These are phyloP conservation scores for Falco cherrug DNA, from an alignment of 2,797 vertebrate species.

Conservation along the genomic window DNA sequence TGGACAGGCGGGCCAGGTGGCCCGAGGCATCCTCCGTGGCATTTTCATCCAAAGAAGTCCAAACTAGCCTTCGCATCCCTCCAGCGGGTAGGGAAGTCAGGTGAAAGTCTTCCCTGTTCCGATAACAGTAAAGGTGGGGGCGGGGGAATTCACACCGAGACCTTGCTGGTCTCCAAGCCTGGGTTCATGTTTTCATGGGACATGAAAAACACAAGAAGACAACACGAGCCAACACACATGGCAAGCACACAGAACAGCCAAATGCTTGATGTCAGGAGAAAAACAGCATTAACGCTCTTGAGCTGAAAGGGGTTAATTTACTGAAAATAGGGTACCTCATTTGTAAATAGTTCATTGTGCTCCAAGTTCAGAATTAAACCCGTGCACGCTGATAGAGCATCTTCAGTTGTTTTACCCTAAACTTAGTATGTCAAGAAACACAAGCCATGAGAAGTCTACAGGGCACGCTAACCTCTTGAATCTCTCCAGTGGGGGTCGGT, in stretches of 20 bases:
- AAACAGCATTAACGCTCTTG: neutral
- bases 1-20: fast-evolving
- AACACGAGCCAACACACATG: fast-evolving
- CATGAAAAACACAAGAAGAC: neutral
- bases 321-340: neutral
- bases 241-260: neutral
- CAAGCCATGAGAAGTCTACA: neutral
- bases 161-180: neutral
- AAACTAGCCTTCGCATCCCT: neutral
- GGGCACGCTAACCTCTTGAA: neutral
- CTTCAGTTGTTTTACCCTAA: neutral
- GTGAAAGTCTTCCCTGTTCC: neutral
- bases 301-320: neutral
- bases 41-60: fast-evolving
- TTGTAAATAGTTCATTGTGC: neutral
- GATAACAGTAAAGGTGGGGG: neutral
- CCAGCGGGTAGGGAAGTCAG: fast-evolving
- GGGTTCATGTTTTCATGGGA: neutral
- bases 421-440: neutral
- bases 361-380: neutral
- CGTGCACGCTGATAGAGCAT: fast-evolving
- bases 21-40: fast-evolving
- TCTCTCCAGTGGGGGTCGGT: no score
- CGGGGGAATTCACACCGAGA: neutral
- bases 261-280: neutral